Evolutionary conservation across 2,113 vertebrate genomes (phyloP), one percentile per base, ranked within the genome.

Genomic region (Alethe diademata): DNA sequence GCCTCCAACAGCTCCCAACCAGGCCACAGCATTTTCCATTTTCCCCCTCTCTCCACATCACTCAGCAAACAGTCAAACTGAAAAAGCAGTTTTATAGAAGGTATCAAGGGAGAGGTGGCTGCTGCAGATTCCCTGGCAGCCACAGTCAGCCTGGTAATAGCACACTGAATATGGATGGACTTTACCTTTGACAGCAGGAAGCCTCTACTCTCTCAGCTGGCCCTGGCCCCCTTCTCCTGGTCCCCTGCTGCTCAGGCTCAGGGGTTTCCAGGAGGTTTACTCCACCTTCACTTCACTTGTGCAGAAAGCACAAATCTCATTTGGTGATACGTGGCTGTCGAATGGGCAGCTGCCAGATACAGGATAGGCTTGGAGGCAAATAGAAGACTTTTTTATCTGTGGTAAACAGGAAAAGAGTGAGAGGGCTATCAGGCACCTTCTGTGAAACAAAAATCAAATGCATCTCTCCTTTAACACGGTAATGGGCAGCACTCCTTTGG

Each of bases 331-430:
- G 40, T 0, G 0, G 22, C 35, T 87, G 65, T 65, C 3, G 0
- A 57, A 91, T 35, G 78, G 89, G 47, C 87, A 91, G 40, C 84
- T 82, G 53, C 3, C 51, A 65, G 62, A 14, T 18, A 62, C n/a
- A 35, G 53, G 29, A n/a, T 1, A 16, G 48, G 14, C 58, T 90
- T 91, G 57, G 51, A 72, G 67, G 20, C 62, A 84, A 92, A 92
- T 3, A 50, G 74, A 86, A 85, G 75, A 25, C 14, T 58, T 73
- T 76, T 70, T 4, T 83, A 43, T 40, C 86, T 94, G 19, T 1
- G 0, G 51, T 96, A 96, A 97, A 96, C 95, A 96, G 96, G 96
- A 97, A 96, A 93, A 93, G 92, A 91, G 40, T 67, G 56, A 76
- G 31, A 66, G 9, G 43, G 40, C 72, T 91, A 79, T 78, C 64